Evolutionary conservation across 2,113 vertebrate species (phyloP), one percentile per base, ranked within the genome.

Genomic region (Ranitomeya variabilis): DNA sequence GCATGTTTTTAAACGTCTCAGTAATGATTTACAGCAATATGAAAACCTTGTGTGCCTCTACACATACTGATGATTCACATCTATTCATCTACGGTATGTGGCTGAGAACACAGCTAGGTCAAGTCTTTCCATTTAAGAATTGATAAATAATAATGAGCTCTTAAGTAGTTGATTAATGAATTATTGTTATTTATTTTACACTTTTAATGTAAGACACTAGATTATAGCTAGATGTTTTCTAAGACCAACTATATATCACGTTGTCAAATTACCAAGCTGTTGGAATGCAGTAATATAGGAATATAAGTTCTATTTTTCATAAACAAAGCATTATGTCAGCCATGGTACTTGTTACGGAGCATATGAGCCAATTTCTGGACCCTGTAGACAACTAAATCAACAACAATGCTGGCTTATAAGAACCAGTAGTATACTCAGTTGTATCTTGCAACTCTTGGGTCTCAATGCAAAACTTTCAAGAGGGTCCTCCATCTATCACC

Each of bases 1-100:
- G 71, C 71, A 86, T 54, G 13, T 31, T 86, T 57, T 86, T 86
- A 76, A 86, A 86, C 77, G 55, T 86, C 71, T 86, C 57, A 14
- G 52, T 51, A 76, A 76, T 60, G 84, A 86, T 86, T 86, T 86
- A 86, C 67, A 86, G 73, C 57, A 62, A 37, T 59, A 45, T 86
- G 69, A 77, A 86, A 76, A 86, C 69, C 69, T 84, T 59, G 73
- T 59, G 55, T 64, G 71, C 71, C 55, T 76, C n/a, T 77, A 12
- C 54, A 73, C 84, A 86, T 86, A 60, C 23, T 86, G 74, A 77
- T 62, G 71, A 8, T 76, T 11, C 54, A 52, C 26, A 62, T 51
- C 26, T 77, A 60, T 76, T 86, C 66, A 69, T 71, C 64, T 54
- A 85, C 82, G 73, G 45, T 54, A 85, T 64, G 73, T 31, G 51